Percentiles rank a stretch among this genome's conserved stretches.
Conservation (phyloP, 1,140 invertebrate species). For the Drosophila orosa region DNA sequence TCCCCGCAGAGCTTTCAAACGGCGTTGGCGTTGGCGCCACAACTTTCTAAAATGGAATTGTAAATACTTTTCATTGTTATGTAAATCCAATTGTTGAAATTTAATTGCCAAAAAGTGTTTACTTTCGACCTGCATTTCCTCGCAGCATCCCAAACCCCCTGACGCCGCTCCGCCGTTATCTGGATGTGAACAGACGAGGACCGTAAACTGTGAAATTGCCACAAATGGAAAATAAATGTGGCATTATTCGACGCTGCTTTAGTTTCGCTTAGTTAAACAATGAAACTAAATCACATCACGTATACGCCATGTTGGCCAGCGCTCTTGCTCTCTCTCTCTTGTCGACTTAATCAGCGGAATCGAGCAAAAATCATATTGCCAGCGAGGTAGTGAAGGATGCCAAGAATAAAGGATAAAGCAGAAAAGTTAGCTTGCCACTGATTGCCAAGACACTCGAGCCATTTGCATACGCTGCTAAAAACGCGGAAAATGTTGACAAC, state of each 20-base stretch:
- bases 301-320: constrained; percentile 49
- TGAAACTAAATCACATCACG: constrained; percentile 69
- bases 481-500: constrained; percentile 75
- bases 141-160: background rate
- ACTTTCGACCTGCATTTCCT: constrained; percentile 40
- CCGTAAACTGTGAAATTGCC: constrained; percentile 20
- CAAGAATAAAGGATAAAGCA: constrained; percentile 20
- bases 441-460: constrained; percentile 64
- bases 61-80: constrained; percentile 74
- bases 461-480: constrained; percentile 78
- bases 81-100: constrained; percentile 66
- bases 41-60: constrained; percentile 52
- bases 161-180: constrained; percentile 19
- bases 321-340: background rate
- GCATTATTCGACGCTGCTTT: constrained; percentile 41
- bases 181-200: constrained; percentile 12
- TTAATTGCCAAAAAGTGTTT: constrained; percentile 79
- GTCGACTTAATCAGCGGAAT: constrained; percentile 45
- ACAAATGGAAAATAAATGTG: constrained; percentile 57
- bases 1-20: constrained; percentile 4
- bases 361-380: constrained; percentile 47
- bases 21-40: background rate
- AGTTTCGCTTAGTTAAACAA: constrained; percentile 63
- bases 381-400: constrained; percentile 6
- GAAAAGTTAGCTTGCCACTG: constrained; percentile 47